phyloP scores from a whole-genome alignment of 2,113 vertebrate genomes.

The Ceyx melanurus region DNA sequence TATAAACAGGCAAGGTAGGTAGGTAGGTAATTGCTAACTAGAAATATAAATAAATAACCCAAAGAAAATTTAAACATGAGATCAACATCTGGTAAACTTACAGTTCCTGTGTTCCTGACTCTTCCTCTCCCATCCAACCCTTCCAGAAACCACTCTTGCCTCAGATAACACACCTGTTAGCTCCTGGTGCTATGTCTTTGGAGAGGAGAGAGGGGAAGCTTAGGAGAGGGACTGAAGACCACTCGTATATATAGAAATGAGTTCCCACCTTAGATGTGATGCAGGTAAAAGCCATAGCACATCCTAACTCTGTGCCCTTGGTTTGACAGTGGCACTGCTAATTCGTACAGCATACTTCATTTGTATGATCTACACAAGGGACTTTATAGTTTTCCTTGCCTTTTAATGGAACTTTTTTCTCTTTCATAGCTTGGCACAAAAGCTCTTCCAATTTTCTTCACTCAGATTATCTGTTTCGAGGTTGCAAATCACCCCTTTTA shows the following conservation, averaged over 20 bases:
- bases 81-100: not conserved
- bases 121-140: not conserved
- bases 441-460: not conserved
- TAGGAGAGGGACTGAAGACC: not conserved
- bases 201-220: not conserved
- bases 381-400: not conserved
- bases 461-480: not conserved
- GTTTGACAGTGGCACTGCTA: not conserved
- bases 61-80: not conserved
- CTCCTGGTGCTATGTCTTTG: not conserved
- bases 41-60: not conserved
- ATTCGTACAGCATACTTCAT: not conserved
- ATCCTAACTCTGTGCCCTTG: not conserved
- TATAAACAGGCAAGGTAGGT: not conserved
- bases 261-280: not conserved
- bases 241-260: not conserved
- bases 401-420: not conserved
- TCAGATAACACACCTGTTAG: not conserved
- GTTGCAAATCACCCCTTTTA: not conserved
- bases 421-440: not conserved
- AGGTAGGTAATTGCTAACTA: not conserved
- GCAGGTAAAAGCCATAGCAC: not conserved
- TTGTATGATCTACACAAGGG: not conserved
- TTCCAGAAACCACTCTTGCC: not conserved
- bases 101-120: not conserved